Percentiles rank a stretch among this genome's conserved stretches.
Conservation (phyloP, 2,113 vertebrate genomes). For the Pterocles orientalis region DNA sequence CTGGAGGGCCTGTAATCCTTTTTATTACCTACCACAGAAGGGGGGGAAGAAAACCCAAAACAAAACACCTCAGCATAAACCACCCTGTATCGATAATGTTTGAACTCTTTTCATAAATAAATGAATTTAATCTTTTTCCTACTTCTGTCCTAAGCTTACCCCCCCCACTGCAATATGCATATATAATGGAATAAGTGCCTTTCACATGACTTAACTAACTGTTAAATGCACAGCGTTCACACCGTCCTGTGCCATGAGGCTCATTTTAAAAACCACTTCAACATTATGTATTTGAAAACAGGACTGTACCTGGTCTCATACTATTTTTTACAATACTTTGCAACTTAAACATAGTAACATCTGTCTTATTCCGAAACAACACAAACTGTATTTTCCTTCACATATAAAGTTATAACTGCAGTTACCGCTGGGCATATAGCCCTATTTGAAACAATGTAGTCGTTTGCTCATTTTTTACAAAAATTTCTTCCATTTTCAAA, state of each 20-base stretch:
- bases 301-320: neutral
- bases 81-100: slow-evolving; percentile 83
- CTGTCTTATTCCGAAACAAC: neutral
- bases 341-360: neutral
- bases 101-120: slow-evolving; percentile 76
- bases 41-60: slow-evolving; percentile 71
- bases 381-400: neutral
- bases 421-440: neutral
- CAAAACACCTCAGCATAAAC: slow-evolving; percentile 72
- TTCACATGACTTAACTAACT: slow-evolving; percentile 34
- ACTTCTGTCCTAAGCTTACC: slow-evolving; percentile 46
- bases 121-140: slow-evolving; percentile 72
- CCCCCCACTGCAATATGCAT: neutral
- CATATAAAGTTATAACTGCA: neutral
- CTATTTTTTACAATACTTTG: neutral
- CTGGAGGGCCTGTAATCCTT: slow-evolving; percentile 93
- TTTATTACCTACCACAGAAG: slow-evolving; percentile 85
- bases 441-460: neutral
- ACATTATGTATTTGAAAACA: neutral
- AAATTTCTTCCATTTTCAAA: neutral
- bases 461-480: neutral
- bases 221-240: neutral
- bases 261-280: neutral
- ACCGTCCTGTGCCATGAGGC: neutral
- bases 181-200: slow-evolving; percentile 6